Conservation (phyloP, 2,888 invertebrate genomes). For the Ennomos quercinarius region DNA sequence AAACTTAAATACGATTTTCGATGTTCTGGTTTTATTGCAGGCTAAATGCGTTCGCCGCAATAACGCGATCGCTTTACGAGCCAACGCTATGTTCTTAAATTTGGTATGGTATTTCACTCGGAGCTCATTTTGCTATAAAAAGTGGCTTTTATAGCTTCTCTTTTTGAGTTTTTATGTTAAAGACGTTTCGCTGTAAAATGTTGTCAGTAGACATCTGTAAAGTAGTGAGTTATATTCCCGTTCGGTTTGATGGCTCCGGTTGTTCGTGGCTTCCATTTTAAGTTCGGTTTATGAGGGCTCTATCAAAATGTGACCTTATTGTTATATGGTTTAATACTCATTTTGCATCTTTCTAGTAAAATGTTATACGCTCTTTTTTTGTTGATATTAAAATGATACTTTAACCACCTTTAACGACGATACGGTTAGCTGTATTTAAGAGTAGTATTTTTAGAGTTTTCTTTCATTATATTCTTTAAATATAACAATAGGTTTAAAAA, state of each 20-base stretch:
- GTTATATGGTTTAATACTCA: slow-evolving; percentile 13
- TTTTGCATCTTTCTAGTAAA: slow-evolving; percentile 4
- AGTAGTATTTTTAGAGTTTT: no score
- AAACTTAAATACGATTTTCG: slow-evolving; percentile 70
- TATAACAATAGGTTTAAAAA: no score
- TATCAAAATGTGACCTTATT: slow-evolving; percentile 25
- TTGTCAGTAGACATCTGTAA: slow-evolving; percentile 35
- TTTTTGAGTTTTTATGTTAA: slow-evolving; percentile 42
- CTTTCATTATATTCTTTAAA: no score
- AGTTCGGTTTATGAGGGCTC: slow-evolving; percentile 27
- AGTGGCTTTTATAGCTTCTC: slow-evolving; percentile 41
- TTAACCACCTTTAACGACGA: no score
- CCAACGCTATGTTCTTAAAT: slow-evolving; percentile 60
- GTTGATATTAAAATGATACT: no score
- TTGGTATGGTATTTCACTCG: slow-evolving; percentile 60
- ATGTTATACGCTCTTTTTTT: not conserved
- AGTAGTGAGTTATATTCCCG: slow-evolving; percentile 29
- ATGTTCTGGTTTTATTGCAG: slow-evolving; percentile 69
- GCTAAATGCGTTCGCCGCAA: slow-evolving; percentile 70
- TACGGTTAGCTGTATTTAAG: no score
- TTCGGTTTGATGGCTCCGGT: slow-evolving; percentile 22
- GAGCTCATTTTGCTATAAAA: slow-evolving; percentile 46
- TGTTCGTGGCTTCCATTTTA: slow-evolving; percentile 25
- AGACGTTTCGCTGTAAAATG: slow-evolving; percentile 37
- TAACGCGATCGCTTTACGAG: slow-evolving; percentile 74